These are phyloP conservation scores for Danio tinwini DNA, from an alignment of 2,797 vertebrate species.

Conservation along the genomic window DNA sequence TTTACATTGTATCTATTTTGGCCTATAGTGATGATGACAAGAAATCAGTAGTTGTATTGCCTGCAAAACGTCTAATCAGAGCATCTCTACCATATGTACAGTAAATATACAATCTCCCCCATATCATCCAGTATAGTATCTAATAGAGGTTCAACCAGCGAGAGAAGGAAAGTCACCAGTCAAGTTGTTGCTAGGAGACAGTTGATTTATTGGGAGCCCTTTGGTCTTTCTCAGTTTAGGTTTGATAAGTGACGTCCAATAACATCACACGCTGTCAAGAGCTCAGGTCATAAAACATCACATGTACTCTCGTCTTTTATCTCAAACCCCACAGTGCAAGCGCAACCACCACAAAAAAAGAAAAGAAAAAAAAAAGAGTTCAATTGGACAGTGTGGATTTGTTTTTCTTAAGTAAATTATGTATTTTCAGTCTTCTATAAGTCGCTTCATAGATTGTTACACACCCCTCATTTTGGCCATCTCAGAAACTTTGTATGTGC, in stretches of 20 bases:
- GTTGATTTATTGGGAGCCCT: constrained; percentile 40
- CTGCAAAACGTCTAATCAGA: neutral
- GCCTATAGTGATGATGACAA: too few species aligned
- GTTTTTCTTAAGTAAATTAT: neutral
- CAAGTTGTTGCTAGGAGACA: constrained; percentile 49
- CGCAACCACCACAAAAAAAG: neutral
- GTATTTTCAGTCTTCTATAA: neutral
- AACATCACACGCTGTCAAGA: constrained; percentile 26
- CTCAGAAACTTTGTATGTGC: neutral
- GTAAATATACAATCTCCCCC: too few species aligned
- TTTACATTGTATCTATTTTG: too few species aligned
- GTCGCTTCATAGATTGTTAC: constrained; percentile 5
- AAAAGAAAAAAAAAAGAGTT: constrained; percentile 2
- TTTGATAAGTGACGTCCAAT: constrained; percentile 34
- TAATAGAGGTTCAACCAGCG: neutral
- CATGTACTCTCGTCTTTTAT: neutral
- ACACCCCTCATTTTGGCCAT: neutral
- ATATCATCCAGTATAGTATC: neutral
- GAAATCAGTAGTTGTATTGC: too few species aligned
- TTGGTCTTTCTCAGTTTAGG: constrained; percentile 27
- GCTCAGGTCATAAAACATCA: constrained; percentile 10
- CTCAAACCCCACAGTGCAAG: neutral
- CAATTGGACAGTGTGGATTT: neutral
- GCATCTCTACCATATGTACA: neutral
- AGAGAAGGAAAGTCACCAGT: constrained; percentile 34